phyloP scores from a whole-genome alignment of 2,888 invertebrate species.

The Caenorhabditis japonica region DNA sequence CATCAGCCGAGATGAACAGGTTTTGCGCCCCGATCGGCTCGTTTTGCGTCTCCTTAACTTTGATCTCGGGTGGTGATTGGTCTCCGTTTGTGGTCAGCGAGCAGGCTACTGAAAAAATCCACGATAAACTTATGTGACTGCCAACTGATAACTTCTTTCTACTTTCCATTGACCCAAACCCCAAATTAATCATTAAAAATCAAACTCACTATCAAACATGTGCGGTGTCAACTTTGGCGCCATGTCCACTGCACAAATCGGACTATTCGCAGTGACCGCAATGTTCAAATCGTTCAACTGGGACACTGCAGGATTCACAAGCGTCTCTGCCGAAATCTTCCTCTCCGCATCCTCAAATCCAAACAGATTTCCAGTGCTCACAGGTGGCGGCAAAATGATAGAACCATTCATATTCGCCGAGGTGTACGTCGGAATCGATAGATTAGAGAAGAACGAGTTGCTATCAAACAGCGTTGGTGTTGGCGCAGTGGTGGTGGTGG shows the following conservation, averaged over 20 bases:
- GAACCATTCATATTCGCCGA: slow-evolving; percentile 17
- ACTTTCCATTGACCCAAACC: no score
- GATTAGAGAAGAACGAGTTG: slow-evolving; percentile 5
- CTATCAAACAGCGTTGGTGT: slow-evolving; percentile 25
- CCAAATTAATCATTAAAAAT: no score
- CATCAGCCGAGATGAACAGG: slow-evolving; percentile 19
- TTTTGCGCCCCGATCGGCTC: slow-evolving; percentile 25
- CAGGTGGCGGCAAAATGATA: slow-evolving; percentile 18
- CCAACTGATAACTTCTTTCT: no score
- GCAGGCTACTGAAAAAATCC: slow-evolving; percentile 12
- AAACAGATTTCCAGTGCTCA: slow-evolving; percentile 8
- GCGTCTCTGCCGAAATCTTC: slow-evolving; percentile 33
- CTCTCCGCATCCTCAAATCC: slow-evolving; percentile 27
- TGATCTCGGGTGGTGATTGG: slow-evolving; percentile 38
- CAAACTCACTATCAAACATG: slow-evolving; percentile 48
- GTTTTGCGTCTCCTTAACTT: slow-evolving; percentile 6
- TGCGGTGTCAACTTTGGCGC: slow-evolving; percentile 49
- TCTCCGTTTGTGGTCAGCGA: slow-evolving; percentile 25
- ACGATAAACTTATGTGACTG: no score
- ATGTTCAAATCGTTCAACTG: slow-evolving; percentile 56
- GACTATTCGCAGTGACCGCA: slow-evolving; percentile 47
- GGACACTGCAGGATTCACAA: slow-evolving; percentile 47
- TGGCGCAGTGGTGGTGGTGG: slow-evolving; percentile 12
- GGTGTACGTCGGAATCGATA: slow-evolving; percentile 22
- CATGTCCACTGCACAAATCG: slow-evolving; percentile 10